phyloP scores from a whole-genome alignment of 2,888 invertebrate genomes.

The Cephus sareptanus region DNA sequence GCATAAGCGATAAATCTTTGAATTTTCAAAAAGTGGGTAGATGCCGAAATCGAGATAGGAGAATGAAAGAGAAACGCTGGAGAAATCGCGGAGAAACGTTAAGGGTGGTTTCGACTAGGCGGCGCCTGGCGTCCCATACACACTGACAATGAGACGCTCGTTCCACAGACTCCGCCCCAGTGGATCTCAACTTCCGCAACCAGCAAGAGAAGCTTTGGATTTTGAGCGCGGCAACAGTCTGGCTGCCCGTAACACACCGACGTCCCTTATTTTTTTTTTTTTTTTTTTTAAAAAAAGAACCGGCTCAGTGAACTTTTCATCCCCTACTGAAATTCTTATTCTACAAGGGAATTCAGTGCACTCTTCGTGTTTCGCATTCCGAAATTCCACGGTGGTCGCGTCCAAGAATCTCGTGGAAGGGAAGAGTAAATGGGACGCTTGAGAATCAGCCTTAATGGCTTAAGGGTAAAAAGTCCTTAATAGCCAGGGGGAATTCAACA shows the following conservation, averaged over 20 bases:
- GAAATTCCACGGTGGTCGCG: background rate
- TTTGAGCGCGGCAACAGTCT: no score
- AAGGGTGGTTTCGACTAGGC: conserved; percentile 3
- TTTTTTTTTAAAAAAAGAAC: conserved; percentile 4
- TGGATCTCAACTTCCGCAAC: no score
- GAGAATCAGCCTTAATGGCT: background rate
- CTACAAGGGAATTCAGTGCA: background rate
- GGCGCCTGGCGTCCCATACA: conserved; percentile 6
- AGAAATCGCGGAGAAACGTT: background rate
- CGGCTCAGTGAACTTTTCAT: conserved; percentile 16
- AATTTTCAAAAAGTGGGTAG: conserved; percentile 2
- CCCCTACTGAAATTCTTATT: background rate
- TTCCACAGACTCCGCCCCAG: background rate
- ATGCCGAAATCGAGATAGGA: background rate
- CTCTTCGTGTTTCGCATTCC: background rate
- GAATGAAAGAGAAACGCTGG: background rate
- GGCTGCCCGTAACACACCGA: no score
- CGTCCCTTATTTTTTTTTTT: background rate
- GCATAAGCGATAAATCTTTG: background rate
- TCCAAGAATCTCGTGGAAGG: background rate
- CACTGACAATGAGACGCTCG: background rate
- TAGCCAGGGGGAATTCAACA: background rate
- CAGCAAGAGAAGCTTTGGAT: no score
- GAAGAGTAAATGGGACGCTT: background rate
- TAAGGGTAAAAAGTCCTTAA: conserved; percentile 9